phyloP scores from a whole-genome alignment of 1,140 invertebrate species.

The Orius laevigatus region DNA sequence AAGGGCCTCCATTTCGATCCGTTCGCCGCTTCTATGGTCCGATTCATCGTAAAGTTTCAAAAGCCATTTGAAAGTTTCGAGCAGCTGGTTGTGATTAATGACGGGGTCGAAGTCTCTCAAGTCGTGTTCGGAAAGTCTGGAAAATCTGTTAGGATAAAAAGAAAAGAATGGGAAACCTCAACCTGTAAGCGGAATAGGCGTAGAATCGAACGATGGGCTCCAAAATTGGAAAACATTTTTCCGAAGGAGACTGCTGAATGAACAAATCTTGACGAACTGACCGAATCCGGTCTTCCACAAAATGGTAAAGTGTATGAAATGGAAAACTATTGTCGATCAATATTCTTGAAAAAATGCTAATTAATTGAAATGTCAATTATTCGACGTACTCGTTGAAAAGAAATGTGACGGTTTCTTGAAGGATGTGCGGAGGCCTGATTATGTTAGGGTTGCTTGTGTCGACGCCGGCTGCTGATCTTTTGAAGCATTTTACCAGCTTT shows the following conservation, averaged over 20 bases:
- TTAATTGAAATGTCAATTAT: slow-evolving; percentile 5
- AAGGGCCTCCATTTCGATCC: too few species aligned
- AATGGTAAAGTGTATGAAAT: slow-evolving; percentile 41
- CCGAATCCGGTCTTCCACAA: slow-evolving; percentile 55
- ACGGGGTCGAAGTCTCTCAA: neutral
- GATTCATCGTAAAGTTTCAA: too few species aligned
- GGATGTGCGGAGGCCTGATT: slow-evolving; percentile 5
- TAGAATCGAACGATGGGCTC: slow-evolving; percentile 51
- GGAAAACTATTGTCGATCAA: slow-evolving; percentile 6
- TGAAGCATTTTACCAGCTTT: slow-evolving; percentile 9
- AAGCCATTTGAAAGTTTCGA: too few species aligned
- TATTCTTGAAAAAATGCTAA: slow-evolving; percentile 12
- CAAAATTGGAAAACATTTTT: slow-evolving; percentile 35
- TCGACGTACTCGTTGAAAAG: slow-evolving; percentile 12
- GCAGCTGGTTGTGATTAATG: too few species aligned
- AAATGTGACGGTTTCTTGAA: slow-evolving; percentile 10
- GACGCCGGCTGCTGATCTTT: slow-evolving; percentile 12
- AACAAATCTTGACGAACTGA: slow-evolving; percentile 56
- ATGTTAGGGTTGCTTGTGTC: neutral
- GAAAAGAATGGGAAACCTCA: neutral
- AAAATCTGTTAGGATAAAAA: slow-evolving; percentile 1
- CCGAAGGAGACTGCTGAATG: slow-evolving; percentile 41
- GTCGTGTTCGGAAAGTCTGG: neutral
- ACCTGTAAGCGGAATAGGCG: slow-evolving; percentile 40
- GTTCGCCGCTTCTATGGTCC: too few species aligned